Evolutionary conservation across 2,888 invertebrate genomes (phyloP), one percentile per base, ranked within the genome.

Genomic region (Idaea straminata): DNA sequence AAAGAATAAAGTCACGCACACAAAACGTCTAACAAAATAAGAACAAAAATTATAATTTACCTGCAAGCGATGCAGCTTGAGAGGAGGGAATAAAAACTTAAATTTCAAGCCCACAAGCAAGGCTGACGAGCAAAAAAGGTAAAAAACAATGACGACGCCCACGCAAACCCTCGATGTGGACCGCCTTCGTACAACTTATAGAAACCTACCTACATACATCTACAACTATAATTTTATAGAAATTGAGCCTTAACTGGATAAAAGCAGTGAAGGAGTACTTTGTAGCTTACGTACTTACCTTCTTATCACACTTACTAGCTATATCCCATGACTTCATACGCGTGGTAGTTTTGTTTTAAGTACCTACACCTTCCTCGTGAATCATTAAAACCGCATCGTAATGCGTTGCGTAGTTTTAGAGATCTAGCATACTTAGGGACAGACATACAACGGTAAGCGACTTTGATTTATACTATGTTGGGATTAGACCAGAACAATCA

Each of bases 111-210:
- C 75, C 81, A 75, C 74, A 78, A 76, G 85, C 83, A 85, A 88
- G 88, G 88, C 86, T 87, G 83, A 87, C 87, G 78, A 47, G 87
- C 86, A 91, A 91, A 92, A 91, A 91, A 87, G 77, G 80, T 78
- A 87, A 84, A 87, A 85, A 79, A 71, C 75, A 74, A 77, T 80
- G 81, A 77, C 75, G 78, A 83, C 86, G 83, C 88, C 90, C 85
- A 88, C 90, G 87, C 87, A 81, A 79, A 83, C 81, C 80, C 79
- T 80, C 73, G 70, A 75, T 70, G 70, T 68, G 62, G 69, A 70
- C 75, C 79, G 76, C 75, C 75, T 74, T 77, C 72, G 74, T 66
- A 70, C 76, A 72, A 16, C 25, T 59, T 25, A 2, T 25, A 3
- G 25, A 25, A 2, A 25, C 25, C 25, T 25, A 25, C 25, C 5